Percentiles rank a stretch among this genome's conserved stretches.
These are phyloP conservation scores for Zele albiditarsus DNA, from an alignment of 2,888 invertebrate genomes.

Conservation along the genomic window DNA sequence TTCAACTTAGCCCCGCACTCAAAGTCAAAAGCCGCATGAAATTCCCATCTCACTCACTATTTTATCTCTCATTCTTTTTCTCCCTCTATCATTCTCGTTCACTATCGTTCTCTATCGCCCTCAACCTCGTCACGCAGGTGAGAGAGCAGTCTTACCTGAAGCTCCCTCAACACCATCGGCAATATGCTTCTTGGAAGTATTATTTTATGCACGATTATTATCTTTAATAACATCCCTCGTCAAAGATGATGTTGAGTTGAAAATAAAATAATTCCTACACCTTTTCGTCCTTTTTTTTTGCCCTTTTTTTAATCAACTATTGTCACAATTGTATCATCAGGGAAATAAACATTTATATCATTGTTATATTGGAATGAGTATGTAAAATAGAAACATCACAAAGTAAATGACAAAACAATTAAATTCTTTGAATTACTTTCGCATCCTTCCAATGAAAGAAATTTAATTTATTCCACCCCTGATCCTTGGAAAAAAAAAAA, in stretches of 20 bases:
- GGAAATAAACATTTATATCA: no score
- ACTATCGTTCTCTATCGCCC: neutral
- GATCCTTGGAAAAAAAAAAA: no score
- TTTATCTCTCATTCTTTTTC: conserved; percentile 50
- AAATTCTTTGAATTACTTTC: no score
- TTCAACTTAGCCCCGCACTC: conserved; percentile 48
- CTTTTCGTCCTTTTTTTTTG: no score
- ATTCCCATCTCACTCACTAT: conserved; percentile 38
- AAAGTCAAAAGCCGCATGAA: conserved; percentile 51
- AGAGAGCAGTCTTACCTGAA: conserved; percentile 46
- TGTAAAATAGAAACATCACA: no score
- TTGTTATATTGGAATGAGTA: no score
- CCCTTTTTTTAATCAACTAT: no score
- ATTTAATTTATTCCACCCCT: no score
- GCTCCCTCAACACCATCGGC: conserved; percentile 27
- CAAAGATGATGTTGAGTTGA: conserved; percentile 32
- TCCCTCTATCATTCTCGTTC: conserved; percentile 41
- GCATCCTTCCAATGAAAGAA: no score
- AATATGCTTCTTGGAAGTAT: conserved; percentile 60
- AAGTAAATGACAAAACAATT: no score
- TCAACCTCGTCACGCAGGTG: conserved; percentile 48
- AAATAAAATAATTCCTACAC: conserved; percentile 41
- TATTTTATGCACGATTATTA: conserved; percentile 71
- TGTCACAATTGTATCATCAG: no score
- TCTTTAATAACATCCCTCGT: conserved; percentile 68